Evolutionary conservation across 1,140 invertebrate genomes (phyloP).

Genomic region (Lamellibrachia luymesi): DNA sequence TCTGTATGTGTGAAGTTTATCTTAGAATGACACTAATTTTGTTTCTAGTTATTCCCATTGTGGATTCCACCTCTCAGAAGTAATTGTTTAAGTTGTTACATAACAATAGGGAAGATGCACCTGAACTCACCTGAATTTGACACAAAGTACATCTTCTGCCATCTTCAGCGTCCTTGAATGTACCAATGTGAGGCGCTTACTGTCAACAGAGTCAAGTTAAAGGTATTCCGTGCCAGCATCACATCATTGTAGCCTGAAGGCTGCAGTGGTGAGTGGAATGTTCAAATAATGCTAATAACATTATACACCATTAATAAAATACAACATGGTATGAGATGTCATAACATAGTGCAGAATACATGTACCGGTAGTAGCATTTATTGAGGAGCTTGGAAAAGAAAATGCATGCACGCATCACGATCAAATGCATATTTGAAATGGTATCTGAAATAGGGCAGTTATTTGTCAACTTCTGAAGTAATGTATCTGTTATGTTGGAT

Average conservation of each 20-base stretch:
- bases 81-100: neutral
- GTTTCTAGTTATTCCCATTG: no score
- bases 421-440: no score
- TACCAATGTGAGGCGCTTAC: constrained; percentile 74
- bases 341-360: no score
- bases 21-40: no score
- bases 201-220: constrained; percentile 22
- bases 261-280: no score
- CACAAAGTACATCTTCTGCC: constrained; percentile 81
- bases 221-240: neutral
- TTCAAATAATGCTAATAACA: no score
- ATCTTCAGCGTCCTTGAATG: constrained; percentile 81
- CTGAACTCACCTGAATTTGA: constrained; percentile 60
- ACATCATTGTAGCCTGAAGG: neutral
- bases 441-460: no score
- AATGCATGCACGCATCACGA: no score
- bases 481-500: neutral
- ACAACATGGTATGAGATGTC: constrained; percentile 2
- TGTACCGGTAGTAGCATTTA: no score
- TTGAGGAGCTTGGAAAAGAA: no score
- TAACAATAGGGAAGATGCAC: neutral
- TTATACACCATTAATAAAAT: neutral
- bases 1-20: neutral
- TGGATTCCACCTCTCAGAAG: neutral
- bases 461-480: no score